Conservation (phyloP, 2,888 invertebrate genomes). For the Epirrhoe tristata region DNA sequence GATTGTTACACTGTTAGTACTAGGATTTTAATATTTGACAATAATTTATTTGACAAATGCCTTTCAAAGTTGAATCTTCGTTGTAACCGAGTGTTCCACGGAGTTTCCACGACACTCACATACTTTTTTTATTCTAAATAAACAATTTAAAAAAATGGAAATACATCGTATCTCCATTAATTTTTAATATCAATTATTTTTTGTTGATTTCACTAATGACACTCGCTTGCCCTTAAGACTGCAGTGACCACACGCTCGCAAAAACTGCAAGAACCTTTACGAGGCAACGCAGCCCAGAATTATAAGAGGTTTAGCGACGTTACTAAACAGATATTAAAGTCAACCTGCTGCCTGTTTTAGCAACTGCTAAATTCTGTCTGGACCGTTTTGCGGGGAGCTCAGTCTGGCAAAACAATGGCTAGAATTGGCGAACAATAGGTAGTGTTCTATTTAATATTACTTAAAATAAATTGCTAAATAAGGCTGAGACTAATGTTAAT, state of each 20-base stretch:
- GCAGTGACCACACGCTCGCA: slow-evolving; percentile 79
- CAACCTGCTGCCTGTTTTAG: neutral
- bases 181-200: too few species aligned
- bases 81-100: too few species aligned
- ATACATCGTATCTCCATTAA: too few species aligned
- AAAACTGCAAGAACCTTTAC: slow-evolving; percentile 82
- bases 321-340: slow-evolving; percentile 68
- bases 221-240: slow-evolving; percentile 69
- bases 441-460: neutral
- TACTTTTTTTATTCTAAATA: too few species aligned
- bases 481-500: neutral
- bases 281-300: slow-evolving; percentile 46
- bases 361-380: slow-evolving; percentile 4
- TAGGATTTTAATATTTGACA: too few species aligned
- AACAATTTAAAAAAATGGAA: too few species aligned
- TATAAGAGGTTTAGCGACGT: slow-evolving; percentile 47
- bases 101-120: too few species aligned
- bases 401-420: slow-evolving; percentile 1
- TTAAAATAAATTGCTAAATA: neutral
- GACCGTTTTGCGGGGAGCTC: neutral
- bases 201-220: slow-evolving; percentile 34
- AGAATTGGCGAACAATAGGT: neutral
- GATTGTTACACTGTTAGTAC: too few species aligned
- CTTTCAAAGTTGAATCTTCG: too few species aligned
- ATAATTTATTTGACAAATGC: too few species aligned